Conservation (phyloP, 2,888 invertebrate genomes). For the Thereva nobilitata region DNA sequence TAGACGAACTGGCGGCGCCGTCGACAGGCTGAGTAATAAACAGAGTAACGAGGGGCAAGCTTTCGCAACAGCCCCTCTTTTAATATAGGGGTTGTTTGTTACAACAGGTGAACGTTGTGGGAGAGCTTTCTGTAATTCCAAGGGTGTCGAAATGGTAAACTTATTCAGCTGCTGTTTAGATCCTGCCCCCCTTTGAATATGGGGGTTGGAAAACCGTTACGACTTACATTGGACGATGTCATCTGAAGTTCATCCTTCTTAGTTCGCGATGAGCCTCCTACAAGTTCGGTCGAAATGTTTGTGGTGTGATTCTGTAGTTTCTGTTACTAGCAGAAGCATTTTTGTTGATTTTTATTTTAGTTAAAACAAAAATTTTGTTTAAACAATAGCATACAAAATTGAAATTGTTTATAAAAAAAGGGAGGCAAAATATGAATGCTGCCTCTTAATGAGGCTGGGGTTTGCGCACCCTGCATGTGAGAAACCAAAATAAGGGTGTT, state of each 20-base stretch:
- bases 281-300: slow-evolving; percentile 21
- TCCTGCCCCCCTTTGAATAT: slow-evolving; percentile 2
- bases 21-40: too few species aligned
- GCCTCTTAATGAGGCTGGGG: too few species aligned
- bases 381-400: too few species aligned
- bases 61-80: not conserved
- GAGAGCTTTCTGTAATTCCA: not conserved
- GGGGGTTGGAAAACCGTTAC: not conserved
- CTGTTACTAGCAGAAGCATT: slow-evolving; percentile 9
- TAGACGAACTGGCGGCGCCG: slow-evolving; percentile 8
- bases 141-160: slow-evolving; percentile 3
- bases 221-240: slow-evolving; percentile 8
- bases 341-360: not conserved
- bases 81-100: not conserved
- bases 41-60: not conserved
- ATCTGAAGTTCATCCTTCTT: slow-evolving; percentile 23
- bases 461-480: too few species aligned
- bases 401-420: too few species aligned
- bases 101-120: slow-evolving; percentile 17
- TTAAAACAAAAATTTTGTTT: not conserved
- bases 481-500: too few species aligned
- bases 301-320: slow-evolving; percentile 1
- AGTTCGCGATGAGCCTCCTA: slow-evolving; percentile 26
- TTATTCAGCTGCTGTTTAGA: slow-evolving; percentile 27
- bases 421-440: too few species aligned